phyloP scores from a whole-genome alignment of 2,888 invertebrate species.

The Synanthedon tipuliformis region DNA sequence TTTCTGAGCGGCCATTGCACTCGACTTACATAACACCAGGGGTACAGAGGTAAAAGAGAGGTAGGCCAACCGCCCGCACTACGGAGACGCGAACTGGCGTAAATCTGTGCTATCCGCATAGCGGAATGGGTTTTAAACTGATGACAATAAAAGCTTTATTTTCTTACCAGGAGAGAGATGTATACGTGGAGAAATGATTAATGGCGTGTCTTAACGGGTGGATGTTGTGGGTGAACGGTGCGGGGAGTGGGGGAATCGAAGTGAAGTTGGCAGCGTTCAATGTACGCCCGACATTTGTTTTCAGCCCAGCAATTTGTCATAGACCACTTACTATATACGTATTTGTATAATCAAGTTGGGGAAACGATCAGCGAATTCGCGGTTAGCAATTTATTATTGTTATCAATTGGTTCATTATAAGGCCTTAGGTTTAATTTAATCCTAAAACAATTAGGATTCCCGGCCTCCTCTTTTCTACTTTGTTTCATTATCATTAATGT shows the following conservation, averaged over 20 bases:
- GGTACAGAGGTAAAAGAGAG: conserved; percentile 54
- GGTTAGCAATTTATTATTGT: too few relatives aligned
- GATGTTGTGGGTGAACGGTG: conserved; percentile 24
- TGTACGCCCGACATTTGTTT: conserved; percentile 43
- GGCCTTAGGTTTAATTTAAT: too few relatives aligned
- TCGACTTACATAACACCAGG: conserved; percentile 63
- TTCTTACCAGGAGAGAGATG: conserved; percentile 20
- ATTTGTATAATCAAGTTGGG: conserved; percentile 1
- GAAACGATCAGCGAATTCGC: too few relatives aligned
- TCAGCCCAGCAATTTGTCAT: conserved; percentile 35
- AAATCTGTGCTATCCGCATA: conserved; percentile 10
- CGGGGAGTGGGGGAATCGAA: conserved; percentile 32
- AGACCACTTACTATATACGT: conserved; percentile 2
- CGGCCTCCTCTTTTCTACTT: too few relatives aligned
- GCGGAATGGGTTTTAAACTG: conserved; percentile 32
- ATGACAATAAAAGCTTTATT: conserved; percentile 33
- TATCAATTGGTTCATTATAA: too few relatives aligned
- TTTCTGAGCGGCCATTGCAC: conserved; percentile 63
- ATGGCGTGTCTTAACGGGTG: conserved; percentile 46
- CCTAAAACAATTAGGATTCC: too few relatives aligned
- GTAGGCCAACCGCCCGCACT: conserved; percentile 26
- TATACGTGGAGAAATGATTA: conserved; percentile 45
- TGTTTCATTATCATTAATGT: too few relatives aligned
- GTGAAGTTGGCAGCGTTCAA: conserved; percentile 59
- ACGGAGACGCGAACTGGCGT: conserved; percentile 2